These are phyloP conservation scores for Nothoprocta perdicaria DNA, from an alignment of 2,113 vertebrate species.

Conservation along the genomic window DNA sequence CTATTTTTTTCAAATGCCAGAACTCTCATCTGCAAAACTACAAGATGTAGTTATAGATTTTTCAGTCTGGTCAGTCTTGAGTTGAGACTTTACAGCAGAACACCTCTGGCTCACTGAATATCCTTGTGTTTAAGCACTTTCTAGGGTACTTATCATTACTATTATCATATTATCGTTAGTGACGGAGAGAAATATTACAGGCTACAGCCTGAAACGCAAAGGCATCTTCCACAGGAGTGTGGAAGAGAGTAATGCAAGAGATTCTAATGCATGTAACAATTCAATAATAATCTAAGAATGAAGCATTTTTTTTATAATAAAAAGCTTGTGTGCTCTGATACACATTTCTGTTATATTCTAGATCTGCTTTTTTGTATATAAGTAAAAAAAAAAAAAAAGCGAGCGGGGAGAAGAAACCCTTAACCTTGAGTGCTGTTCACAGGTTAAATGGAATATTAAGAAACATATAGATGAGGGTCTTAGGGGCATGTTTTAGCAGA, in stretches of 20 bases:
- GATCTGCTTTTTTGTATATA: not conserved
- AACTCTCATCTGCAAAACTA: not conserved
- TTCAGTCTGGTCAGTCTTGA: not conserved
- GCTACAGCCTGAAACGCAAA: not conserved
- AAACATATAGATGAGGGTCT: too few relatives aligned
- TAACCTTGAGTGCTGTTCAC: not conserved
- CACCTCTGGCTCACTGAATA: not conserved
- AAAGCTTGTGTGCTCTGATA: not conserved
- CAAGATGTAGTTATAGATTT: not conserved
- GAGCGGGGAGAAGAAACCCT: not conserved
- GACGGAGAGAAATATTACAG: not conserved
- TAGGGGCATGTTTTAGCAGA: too few relatives aligned
- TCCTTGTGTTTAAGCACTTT: not conserved
- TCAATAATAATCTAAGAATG: not conserved
- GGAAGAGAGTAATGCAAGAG: not conserved
- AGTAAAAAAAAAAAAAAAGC: not conserved
- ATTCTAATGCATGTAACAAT: not conserved
- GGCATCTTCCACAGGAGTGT: not conserved
- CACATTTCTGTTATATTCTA: not conserved
- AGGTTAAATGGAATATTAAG: not conserved
- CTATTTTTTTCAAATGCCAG: not conserved
- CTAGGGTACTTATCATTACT: not conserved
- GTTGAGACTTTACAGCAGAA: not conserved
- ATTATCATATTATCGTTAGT: not conserved
- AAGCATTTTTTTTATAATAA: not conserved